Base-by-base conservation (phyloP, 2,888 invertebrate species). In the Papilio elwesi region DNA sequence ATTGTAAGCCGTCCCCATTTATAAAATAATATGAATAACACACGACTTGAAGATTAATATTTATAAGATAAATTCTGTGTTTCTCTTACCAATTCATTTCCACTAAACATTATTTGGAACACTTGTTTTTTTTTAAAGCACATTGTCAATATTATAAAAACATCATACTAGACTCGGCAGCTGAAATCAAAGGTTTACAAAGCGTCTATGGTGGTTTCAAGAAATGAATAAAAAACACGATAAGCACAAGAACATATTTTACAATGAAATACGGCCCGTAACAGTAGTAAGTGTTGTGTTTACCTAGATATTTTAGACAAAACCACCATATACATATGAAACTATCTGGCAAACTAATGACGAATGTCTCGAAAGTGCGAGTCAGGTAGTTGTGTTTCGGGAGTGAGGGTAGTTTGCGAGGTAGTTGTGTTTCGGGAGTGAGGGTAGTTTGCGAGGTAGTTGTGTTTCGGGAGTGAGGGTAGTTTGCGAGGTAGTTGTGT, bases 51-150 rank as follows among this genome's bases (percentile, higher is more conserved):
- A 38, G 13, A 59, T 64, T 64, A 70, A 85, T 82, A 84, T 83
- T 83, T 81, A 87, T 82, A 87, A 85, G 81, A 85, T 81, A 87
- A 85, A 87, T 83, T 84, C 82, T 82, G 82, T 82, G 77, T 78
- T 80, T 80, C 76, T 89, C 90, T 91, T 91, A 91, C 90, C 90
- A 87, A 90, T 85, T 79, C 80, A 59, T 62, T 80, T 81, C 88
- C 87, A 85, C 80, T 82, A 84, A 82, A 84, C 72, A 81, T 81
- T 84, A 82, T 84, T 82, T 82, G 79, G 78, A 82, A 83, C 85
- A 86, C 82, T 78, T 75, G 78, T 79, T 81, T 78, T 78, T 80
- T 77, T 62, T 62, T 26, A 0, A 76, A 77, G 71, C 74, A 81
- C 82, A 87, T 86, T 85, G 84, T 83, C 88, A 83, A 83, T 79